Evolutionary conservation across 2,797 vertebrate genomes (phyloP), one percentile per base, ranked within the genome.

Genomic region (Sorex maritimensis): DNA sequence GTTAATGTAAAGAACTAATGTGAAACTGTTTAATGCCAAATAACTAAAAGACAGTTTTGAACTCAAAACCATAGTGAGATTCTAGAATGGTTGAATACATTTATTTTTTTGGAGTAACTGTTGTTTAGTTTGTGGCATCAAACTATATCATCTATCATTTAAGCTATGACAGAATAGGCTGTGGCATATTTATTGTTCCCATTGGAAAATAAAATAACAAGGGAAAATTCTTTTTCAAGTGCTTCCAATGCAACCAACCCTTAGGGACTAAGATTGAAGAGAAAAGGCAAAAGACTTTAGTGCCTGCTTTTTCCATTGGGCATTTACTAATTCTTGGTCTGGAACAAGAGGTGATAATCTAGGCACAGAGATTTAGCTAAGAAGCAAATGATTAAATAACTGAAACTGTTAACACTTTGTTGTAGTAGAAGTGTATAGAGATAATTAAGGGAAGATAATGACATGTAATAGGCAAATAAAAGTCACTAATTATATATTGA

Each of bases 1-100:
- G 26, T 7, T 74, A 74, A 84, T 49, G 58, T 92, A 84, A 84
- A 68, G 38, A 80, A 91, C 58, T 49, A 75, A 72, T 55, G 12
- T 77, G 52, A 89, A 52, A 81, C 34, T 26, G 14, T 72, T 75
- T 89, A 86, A 86, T 89, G 38, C 24, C 85, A 77, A 77, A 46
- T 73, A 34, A 73, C 79, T 75, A 81, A 44, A 77, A 67, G n/a
- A 55, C 26, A 68, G 28, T 72, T 55, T n/a, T 38, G 38, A 77
- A 49, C 30, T 81, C 73, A 84, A 19, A 84, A 58, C 23, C 12
- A 74, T 38, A 44, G 23, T 8, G 46, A 44, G 26, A 44, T 71
- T 83, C 52, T 82, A 24, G 72, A 67, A 49, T 67, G 55, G 10
- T 6, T 38, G 52, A 71, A 30, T 34, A 71, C 61, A 41, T 75